Evolutionary conservation across 2,888 invertebrate species (phyloP).

Genomic region (Parnassius smintheus): DNA sequence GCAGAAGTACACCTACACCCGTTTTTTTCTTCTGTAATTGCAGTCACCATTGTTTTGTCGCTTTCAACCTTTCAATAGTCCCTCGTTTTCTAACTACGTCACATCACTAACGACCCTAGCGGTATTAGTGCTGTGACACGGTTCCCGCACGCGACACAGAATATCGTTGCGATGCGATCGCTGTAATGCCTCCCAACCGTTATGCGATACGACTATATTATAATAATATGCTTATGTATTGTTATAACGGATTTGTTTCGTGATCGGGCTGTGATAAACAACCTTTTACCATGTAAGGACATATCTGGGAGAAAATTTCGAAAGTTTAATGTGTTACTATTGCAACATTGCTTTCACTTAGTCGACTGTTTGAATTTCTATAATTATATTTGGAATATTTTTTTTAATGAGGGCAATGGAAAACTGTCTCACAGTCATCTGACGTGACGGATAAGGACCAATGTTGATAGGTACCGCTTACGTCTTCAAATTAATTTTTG

Average conservation of each 20-base stretch:
- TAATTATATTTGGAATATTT: too few species aligned
- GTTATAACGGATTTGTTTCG: conserved; percentile 31
- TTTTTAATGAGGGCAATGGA: too few species aligned
- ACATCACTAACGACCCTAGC: conserved; percentile 45
- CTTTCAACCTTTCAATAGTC: too few species aligned
- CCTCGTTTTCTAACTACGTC: not conserved
- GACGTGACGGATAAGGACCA: too few species aligned
- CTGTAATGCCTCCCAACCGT: conserved; percentile 37
- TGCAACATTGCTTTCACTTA: too few species aligned
- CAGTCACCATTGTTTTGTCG: too few species aligned
- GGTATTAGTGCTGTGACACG: conserved; percentile 58
- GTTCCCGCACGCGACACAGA: conserved; percentile 50
- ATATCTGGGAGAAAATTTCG: not conserved
- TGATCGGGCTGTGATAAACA: conserved; percentile 22
- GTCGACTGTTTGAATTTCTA: too few species aligned
- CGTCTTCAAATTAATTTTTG: too few species aligned
- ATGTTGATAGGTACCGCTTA: too few species aligned
- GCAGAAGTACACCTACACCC: too few species aligned
- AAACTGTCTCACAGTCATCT: too few species aligned
- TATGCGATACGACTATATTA: conserved; percentile 37
- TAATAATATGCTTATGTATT: conserved; percentile 34
- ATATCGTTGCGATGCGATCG: conserved; percentile 39
- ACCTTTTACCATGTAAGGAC: conserved; percentile 7
- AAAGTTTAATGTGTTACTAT: not conserved
- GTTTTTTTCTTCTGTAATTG: too few species aligned